These are phyloP conservation scores for Drosophila saltans DNA, from an alignment of 1,140 invertebrate genomes.

Conservation along the genomic window DNA sequence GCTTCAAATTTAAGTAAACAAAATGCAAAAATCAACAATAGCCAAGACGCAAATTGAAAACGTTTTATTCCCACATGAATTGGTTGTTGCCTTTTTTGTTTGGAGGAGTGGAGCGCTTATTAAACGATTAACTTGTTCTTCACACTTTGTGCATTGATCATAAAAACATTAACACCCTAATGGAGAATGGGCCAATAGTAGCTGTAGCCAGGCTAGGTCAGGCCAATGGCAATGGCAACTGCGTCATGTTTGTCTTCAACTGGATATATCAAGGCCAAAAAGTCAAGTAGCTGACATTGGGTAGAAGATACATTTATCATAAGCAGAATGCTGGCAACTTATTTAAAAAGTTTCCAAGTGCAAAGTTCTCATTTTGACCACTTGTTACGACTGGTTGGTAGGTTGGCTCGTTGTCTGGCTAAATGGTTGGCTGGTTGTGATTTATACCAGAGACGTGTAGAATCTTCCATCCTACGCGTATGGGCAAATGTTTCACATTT, in stretches of 20 bases:
- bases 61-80: neutral
- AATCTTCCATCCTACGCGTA: constrained; percentile 35
- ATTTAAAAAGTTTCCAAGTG: constrained; percentile 36
- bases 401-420: neutral
- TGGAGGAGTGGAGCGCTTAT: constrained; percentile 27
- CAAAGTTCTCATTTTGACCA: constrained; percentile 53
- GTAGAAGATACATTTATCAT: constrained; percentile 55
- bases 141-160: constrained; percentile 57
- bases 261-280: constrained; percentile 34
- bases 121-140: constrained; percentile 64
- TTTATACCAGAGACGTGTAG: constrained; percentile 34
- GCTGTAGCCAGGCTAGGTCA: neutral
- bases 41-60: constrained; percentile 6
- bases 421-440: constrained; percentile 15
- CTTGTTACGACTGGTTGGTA: constrained; percentile 44
- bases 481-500: constrained; percentile 42
- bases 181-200: neutral
- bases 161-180: constrained; percentile 48
- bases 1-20: constrained; percentile 6
- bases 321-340: constrained; percentile 36
- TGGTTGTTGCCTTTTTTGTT: neutral
- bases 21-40: neutral
- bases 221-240: constrained; percentile 11
- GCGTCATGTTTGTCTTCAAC: constrained; percentile 16
- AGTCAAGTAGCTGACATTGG: neutral